Conservation (phyloP, 2,797 vertebrate genomes). For the Triplophysa bombifrons region DNA sequence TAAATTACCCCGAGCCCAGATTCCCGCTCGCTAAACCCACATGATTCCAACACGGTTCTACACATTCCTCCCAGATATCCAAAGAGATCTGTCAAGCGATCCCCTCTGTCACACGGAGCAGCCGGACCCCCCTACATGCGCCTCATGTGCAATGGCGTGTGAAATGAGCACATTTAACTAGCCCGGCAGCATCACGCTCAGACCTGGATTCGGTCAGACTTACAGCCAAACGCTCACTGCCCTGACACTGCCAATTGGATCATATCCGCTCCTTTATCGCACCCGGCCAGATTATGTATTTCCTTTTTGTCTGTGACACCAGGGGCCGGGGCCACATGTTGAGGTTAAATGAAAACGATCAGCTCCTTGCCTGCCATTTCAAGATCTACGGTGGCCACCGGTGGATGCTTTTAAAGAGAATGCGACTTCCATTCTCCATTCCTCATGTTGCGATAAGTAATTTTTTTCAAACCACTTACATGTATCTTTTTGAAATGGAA, state of each 20-base stretch:
- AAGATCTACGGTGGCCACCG: conserved; percentile 23
- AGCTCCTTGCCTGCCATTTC: conserved; percentile 26
- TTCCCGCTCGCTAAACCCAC: conserved; percentile 33
- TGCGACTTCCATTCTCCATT: background rate
- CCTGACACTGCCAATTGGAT: conserved; percentile 61
- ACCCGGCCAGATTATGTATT: conserved; percentile 31
- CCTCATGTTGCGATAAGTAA: conserved; percentile 15
- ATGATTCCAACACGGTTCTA: conserved; percentile 3
- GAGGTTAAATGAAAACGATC: conserved; percentile 39
- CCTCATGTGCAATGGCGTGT: conserved; percentile 78
- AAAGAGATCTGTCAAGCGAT: conserved; percentile 65
- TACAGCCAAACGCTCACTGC: conserved; percentile 66
- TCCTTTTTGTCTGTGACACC: conserved; percentile 42
- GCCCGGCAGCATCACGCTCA: conserved; percentile 73
- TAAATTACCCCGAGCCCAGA: conserved; percentile 26
- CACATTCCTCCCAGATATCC: conserved; percentile 22
- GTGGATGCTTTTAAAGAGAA: conserved; percentile 2
- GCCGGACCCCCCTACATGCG: conserved; percentile 67
- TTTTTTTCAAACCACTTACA: background rate
- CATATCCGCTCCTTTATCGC: conserved; percentile 28
- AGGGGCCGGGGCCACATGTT: conserved; percentile 30
- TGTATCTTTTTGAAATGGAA: conserved; percentile 11
- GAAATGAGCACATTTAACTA: conserved; percentile 82
- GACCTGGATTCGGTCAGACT: conserved; percentile 66
- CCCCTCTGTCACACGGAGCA: conserved; percentile 61